phyloP scores from a whole-genome alignment of 2,797 vertebrate genomes.

The Meriones psammophilus region DNA sequence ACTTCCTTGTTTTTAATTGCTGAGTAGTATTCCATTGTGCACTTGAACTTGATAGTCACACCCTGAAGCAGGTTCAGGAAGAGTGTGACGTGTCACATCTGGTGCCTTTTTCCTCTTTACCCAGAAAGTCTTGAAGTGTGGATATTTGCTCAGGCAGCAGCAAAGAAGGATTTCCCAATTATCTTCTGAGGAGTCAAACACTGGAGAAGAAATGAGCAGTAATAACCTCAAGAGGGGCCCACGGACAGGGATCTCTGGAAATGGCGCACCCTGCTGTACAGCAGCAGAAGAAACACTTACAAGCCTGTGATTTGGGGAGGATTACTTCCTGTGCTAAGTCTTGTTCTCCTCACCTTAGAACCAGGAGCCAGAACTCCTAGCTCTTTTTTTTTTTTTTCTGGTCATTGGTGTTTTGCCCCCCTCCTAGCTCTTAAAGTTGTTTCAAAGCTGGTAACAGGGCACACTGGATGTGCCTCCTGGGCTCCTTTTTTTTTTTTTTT shows the following conservation, averaged over 20 bases:
- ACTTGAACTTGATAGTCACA: not conserved
- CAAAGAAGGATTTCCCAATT: not conserved
- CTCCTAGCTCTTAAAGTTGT: conserved; percentile 1
- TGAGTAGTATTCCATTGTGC: no score
- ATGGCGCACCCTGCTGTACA: not conserved
- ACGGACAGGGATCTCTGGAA: not conserved
- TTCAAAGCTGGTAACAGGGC: not conserved
- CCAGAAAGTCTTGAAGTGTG: not conserved
- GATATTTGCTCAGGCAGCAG: not conserved
- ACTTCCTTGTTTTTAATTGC: no score
- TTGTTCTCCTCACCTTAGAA: not conserved
- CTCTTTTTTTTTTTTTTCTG: not conserved
- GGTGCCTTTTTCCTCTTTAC: not conserved
- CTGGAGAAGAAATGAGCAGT: conserved; percentile 16
- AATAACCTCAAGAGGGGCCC: not conserved
- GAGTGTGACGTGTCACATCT: not conserved
- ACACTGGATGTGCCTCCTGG: not conserved
- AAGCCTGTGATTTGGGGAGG: not conserved
- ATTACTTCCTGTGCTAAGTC: not conserved
- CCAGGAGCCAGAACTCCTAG: not conserved
- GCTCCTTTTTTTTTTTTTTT: not conserved
- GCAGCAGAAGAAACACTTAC: not conserved
- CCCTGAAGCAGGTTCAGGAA: not conserved
- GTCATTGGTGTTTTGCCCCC: no score
- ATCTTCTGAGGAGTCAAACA: not conserved